These are phyloP conservation scores for Matsumyia berberina DNA, from an alignment of 2,888 invertebrate species.

Conservation along the genomic window DNA sequence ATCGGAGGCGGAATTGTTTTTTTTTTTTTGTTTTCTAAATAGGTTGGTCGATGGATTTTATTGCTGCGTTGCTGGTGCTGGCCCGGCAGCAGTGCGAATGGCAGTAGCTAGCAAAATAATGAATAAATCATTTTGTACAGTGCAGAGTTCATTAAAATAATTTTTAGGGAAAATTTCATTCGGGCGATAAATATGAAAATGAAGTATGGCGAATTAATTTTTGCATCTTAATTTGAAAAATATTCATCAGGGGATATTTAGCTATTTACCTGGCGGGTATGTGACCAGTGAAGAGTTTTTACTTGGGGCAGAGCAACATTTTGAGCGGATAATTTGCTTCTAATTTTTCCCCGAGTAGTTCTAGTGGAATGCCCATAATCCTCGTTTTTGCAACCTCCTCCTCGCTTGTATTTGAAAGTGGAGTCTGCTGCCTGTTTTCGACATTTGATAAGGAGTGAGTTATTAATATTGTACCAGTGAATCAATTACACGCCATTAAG, in stretches of 20 bases:
- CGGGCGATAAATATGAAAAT: slow-evolving; percentile 62
- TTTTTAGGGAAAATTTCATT: slow-evolving; percentile 60
- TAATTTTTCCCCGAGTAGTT: too few species aligned
- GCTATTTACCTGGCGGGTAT: too few species aligned
- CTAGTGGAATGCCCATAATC: too few species aligned
- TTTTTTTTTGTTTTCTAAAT: slow-evolving; percentile 43
- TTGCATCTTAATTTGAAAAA: slow-evolving; percentile 45
- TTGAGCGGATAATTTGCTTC: too few species aligned
- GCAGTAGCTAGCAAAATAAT: slow-evolving; percentile 50
- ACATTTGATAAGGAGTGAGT: too few species aligned
- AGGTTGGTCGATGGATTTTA: slow-evolving; percentile 42
- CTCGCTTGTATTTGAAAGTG: too few species aligned
- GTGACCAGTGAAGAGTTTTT: too few species aligned
- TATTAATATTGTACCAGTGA: too few species aligned
- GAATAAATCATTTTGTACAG: slow-evolving; percentile 72
- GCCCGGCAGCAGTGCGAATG: slow-evolving; percentile 5
- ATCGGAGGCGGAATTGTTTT: slow-evolving; percentile 45
- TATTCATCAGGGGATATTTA: slow-evolving; percentile 42
- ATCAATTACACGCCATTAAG: too few species aligned
- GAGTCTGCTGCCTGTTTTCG: too few species aligned
- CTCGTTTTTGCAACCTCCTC: too few species aligned
- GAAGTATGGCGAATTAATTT: slow-evolving; percentile 36
- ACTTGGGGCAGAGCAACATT: too few species aligned
- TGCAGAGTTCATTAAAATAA: slow-evolving; percentile 64
- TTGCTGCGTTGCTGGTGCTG: slow-evolving; percentile 4